phyloP scores from a whole-genome alignment of 2,888 invertebrate species.

The Hyppa rectilinea region DNA sequence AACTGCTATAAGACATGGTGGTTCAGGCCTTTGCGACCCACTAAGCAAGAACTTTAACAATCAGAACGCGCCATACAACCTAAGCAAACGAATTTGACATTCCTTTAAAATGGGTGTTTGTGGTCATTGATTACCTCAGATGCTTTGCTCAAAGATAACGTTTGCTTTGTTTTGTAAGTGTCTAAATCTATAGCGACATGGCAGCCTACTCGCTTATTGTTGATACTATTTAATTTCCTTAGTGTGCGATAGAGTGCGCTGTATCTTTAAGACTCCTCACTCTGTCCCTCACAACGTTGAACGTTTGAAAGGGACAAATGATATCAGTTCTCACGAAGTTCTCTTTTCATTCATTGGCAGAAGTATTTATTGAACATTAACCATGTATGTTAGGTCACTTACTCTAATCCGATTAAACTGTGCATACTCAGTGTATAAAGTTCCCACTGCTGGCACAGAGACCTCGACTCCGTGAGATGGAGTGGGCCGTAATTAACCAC shows the following conservation, averaged over 20 bases:
- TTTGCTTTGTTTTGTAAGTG: not conserved
- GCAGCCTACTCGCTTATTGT: conserved; percentile 33
- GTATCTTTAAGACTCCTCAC: conserved; percentile 50
- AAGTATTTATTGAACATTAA: not conserved
- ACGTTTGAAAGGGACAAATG: conserved; percentile 19
- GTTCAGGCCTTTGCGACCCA: no score
- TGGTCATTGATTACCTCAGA: not conserved
- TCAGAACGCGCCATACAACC: not conserved
- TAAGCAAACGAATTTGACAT: not conserved
- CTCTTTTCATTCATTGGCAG: not conserved
- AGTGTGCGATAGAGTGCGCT: conserved; percentile 30
- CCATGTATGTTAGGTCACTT: not conserved
- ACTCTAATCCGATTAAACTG: not conserved
- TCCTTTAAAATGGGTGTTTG: conserved; percentile 3
- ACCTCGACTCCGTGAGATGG: no score
- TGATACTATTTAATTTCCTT: conserved; percentile 37
- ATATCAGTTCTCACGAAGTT: not conserved
- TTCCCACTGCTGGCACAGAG: no score
- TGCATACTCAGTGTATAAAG: no score
- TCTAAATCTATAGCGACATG: conserved; percentile 34
- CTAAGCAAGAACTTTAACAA: not conserved
- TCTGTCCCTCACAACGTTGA: conserved; percentile 20
- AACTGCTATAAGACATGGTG: no score
- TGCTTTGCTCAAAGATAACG: not conserved
- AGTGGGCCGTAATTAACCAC: no score